Conservation (phyloP, 2,113 vertebrate genomes). For the Corydoras maculifer region DNA sequence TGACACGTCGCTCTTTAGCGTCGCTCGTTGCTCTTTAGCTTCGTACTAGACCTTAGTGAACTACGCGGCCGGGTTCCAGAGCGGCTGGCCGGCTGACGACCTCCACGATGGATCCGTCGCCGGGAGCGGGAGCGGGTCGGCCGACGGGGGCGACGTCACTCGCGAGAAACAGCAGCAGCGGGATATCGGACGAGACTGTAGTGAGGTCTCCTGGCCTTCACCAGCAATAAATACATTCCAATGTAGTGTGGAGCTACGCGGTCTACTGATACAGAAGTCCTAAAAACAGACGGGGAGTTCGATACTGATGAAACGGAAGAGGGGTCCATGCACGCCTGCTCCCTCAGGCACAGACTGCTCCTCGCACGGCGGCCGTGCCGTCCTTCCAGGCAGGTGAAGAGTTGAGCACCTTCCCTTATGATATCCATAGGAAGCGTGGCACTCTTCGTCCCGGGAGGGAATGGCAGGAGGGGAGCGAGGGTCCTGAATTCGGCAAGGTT, state of each 20-base stretch:
- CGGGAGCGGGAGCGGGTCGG: no score
- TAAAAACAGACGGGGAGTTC: no score
- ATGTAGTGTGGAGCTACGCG: slow-evolving; percentile 63
- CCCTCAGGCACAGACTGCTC: neutral
- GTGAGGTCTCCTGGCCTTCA: slow-evolving; percentile 50
- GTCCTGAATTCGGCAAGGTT: slow-evolving; percentile 30
- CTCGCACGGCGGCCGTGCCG: neutral
- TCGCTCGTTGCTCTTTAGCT: no score
- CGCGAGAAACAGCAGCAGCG: slow-evolving; percentile 44
- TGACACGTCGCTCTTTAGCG: no score
- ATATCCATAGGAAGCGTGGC: slow-evolving; percentile 43
- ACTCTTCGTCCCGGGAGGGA: slow-evolving; percentile 24
- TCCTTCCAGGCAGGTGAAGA: neutral
- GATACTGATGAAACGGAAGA: no score
- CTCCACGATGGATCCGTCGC: no score
- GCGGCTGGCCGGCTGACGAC: no score
- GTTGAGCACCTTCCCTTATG: slow-evolving; percentile 41
- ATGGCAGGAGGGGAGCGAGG: slow-evolving; percentile 24
- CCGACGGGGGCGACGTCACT: slow-evolving; percentile 5
- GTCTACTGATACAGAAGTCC: slow-evolving; percentile 33
- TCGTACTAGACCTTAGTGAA: no score
- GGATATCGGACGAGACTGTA: slow-evolving; percentile 50
- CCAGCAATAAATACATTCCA: slow-evolving; percentile 87
- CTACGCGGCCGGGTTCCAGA: no score
- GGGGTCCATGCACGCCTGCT: no score